Evolutionary conservation across 2,797 vertebrate species (phyloP).

Genomic region (Odontamblyopus lacepedii): DNA sequence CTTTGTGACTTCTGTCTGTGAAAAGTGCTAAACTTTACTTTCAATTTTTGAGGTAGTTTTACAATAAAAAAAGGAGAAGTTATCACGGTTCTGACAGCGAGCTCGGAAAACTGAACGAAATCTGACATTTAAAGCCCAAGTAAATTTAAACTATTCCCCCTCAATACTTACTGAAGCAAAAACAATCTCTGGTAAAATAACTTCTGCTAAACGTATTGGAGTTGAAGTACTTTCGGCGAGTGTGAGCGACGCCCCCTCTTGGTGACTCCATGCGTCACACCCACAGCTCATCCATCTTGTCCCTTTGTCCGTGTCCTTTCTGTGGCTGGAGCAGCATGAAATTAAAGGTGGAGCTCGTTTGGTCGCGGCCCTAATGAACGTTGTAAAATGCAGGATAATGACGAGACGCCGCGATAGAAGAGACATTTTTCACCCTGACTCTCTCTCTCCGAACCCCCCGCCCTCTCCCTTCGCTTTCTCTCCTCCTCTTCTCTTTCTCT

Average conservation of each 20-base stretch:
- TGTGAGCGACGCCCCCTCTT: constrained; percentile 60
- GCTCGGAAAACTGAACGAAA: too few species aligned
- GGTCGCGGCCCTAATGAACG: constrained; percentile 68
- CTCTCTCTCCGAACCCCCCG: constrained; percentile 26
- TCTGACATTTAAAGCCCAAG: too few species aligned
- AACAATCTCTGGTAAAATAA: too few species aligned
- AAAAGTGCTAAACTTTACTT: too few species aligned
- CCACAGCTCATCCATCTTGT: constrained; percentile 71
- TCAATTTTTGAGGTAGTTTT: too few species aligned
- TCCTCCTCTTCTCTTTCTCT: too few species aligned
- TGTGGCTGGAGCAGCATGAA: constrained; percentile 78
- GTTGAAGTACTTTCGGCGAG: neutral
- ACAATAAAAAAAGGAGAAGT: too few species aligned
- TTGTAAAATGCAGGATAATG: constrained; percentile 77
- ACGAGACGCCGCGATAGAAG: constrained; percentile 68
- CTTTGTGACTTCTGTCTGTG: too few species aligned
- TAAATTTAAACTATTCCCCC: too few species aligned
- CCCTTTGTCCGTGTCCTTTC: constrained; percentile 77
- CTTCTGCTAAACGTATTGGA: too few species aligned
- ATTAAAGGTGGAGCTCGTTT: constrained; percentile 77
- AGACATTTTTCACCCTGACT: constrained; percentile 63
- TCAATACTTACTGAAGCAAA: too few species aligned
- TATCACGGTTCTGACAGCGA: too few species aligned
- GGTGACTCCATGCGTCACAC: constrained; percentile 40
- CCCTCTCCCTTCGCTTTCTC: constrained; percentile 8